Conservation (phyloP, 2,797 vertebrate species). For the Babyrousa celebensis region DNA sequence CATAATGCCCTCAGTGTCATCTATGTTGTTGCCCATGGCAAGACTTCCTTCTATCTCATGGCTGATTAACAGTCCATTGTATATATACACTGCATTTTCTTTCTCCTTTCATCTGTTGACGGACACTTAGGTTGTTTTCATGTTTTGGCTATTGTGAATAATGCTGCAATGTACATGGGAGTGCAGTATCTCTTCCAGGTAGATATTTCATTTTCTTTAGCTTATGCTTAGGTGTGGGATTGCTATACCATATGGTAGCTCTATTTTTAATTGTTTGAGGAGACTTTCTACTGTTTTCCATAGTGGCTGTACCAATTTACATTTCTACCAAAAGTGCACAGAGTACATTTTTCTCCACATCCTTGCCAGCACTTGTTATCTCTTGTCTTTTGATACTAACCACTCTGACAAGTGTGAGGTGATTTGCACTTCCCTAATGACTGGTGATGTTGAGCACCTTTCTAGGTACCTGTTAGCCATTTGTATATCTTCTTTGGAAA, state of each 20-base stretch:
- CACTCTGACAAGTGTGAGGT: neutral
- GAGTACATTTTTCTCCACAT: neutral
- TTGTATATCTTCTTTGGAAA: slow-evolving; percentile 25
- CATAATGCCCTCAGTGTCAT: neutral
- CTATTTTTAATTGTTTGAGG: slow-evolving; percentile 13
- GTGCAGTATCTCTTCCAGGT: neutral
- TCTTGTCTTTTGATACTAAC: neutral
- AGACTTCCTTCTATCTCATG: neutral
- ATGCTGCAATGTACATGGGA: neutral
- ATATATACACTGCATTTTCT: neutral
- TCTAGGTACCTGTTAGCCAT: neutral
- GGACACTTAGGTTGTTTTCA: neutral
- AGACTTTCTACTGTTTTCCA: neutral
- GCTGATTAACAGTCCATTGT: neutral
- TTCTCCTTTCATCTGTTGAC: neutral
- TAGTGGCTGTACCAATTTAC: neutral
- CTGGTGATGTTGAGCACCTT: neutral
- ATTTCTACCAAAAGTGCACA: neutral
- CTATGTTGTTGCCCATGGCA: neutral
- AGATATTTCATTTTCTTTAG: neutral
- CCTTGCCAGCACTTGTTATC: neutral
- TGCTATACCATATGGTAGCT: neutral
- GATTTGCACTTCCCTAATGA: neutral
- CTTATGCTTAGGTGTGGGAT: neutral
- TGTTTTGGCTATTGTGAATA: neutral